A percentile compares a stretch with the other conserved stretches of the same genome.
These are phyloP conservation scores for Pyralis farinalis DNA, from an alignment of 2,888 invertebrate genomes.

Conservation along the genomic window DNA sequence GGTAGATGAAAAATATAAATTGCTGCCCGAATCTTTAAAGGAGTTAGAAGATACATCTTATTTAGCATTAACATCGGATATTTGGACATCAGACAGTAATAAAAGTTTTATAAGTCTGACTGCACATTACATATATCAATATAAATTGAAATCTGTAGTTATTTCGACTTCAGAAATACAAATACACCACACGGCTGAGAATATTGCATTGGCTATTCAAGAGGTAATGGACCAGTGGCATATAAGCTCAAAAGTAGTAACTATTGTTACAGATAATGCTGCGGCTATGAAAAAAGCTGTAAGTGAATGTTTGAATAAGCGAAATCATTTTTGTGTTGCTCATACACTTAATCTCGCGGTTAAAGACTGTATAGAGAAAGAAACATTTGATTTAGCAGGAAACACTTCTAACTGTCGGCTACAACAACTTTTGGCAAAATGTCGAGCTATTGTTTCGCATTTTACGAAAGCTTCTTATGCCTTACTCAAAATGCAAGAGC, in stretches of 20 bases:
- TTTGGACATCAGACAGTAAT: background rate
- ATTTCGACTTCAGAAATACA: background rate
- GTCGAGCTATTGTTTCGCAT: background rate
- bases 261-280: constrained; percentile 2
- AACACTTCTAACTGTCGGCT: no score
- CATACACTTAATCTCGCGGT: constrained; percentile 4
- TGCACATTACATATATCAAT: background rate
- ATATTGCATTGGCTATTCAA: constrained; percentile 1
- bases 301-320: constrained; percentile 1
- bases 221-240: constrained; percentile 1
- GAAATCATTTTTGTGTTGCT: constrained; percentile 6
- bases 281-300: constrained; percentile 8
- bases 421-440: background rate
- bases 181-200: background rate
- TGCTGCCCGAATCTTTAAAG: no score
- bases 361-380: background rate
- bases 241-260: background rate
- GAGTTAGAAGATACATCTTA: no score
- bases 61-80: no score
- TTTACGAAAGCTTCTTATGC: constrained; percentile 13
- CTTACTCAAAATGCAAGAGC: constrained; percentile 17
- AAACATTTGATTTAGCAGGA: no score
- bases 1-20: no score
- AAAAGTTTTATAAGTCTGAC: background rate
- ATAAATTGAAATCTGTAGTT: background rate